Base-by-base conservation (phyloP, 2,113 vertebrate genomes). In the Hippoglossus stenolepis region DNA sequence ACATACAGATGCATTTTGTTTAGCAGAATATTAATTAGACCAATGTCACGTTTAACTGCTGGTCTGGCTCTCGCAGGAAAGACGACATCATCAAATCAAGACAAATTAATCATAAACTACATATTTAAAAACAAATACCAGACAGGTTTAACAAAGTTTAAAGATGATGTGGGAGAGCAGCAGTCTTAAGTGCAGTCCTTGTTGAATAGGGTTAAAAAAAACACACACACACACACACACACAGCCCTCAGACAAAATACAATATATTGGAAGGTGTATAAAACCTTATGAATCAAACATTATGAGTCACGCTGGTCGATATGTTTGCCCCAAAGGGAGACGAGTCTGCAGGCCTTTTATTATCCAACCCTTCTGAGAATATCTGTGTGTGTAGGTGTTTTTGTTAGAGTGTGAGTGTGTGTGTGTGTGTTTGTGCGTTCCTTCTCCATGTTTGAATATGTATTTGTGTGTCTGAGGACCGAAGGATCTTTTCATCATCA, bases 241-340 rank as follows among this genome's bases (percentile, higher is more conserved):
- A 26, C 3, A 2, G 59, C 51, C 64, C 31, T 83, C n/a, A 61
- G n/a, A 53, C 49, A 26, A 70, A 45, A 77, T 60, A 58, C 23
- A 53, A 47, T 49, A 72, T 75, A 73, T 75, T 54, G 23, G 49
- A 56, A 38, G 47, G 24, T 18, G 0, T 47, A 53, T 70, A 51
- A 78, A 77, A 72, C 43, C 57, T 70, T 69, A 81, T 84, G 73
- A 84, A 84, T 85, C 60, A 80, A 84, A 85, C 65, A 77, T 75
- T 74, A 65, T 84, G 60, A 83, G 72, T 77, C 31, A 67, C 54
- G 54, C 70, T 21, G 62, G 83, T 91, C 80, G 78, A 84, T 84
- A 72, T 72, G 65, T 83, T 86, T 83, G 57, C 60, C 53, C 24
- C 3, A 21, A 21, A 65, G 76, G 66, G 24, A 60, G 23, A 23